Percentiles rank a stretch among this genome's conserved stretches.
Conservation (phyloP, 2,888 invertebrate species). For the Drosophila flavopinicola region DNA sequence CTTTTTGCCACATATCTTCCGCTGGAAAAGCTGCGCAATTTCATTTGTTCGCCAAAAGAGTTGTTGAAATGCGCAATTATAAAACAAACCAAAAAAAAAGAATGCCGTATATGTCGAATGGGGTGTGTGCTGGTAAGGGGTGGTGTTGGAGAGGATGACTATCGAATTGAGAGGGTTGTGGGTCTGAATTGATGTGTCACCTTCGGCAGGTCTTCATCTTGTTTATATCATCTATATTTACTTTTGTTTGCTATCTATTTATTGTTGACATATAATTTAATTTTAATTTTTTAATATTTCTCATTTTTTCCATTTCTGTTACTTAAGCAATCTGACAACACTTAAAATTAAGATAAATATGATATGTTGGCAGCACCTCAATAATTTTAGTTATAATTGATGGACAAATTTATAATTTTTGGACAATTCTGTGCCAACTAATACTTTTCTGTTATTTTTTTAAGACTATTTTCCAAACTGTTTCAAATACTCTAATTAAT, state of each 20-base stretch:
- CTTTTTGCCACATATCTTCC: slow-evolving; percentile 17
- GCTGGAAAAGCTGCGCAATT: slow-evolving; percentile 21
- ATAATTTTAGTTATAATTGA: no score
- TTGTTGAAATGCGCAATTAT: slow-evolving; percentile 54
- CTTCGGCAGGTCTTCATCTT: neutral
- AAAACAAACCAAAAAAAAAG: slow-evolving; percentile 24
- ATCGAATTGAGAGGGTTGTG: neutral
- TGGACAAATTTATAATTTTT: no score
- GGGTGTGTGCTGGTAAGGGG: neutral
- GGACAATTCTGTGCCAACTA: no score
- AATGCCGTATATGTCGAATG: slow-evolving; percentile 30
- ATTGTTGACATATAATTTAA: neutral
- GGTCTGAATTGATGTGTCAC: neutral
- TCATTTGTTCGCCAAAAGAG: slow-evolving; percentile 47
- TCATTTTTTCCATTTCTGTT: no score
- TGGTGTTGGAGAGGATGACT: neutral
- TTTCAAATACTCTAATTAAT: no score
- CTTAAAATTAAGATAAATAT: no score
- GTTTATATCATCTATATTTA: neutral
- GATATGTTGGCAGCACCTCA: no score
- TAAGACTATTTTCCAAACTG: no score
- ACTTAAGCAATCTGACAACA: no score
- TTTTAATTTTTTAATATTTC: neutral
- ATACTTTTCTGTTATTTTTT: no score
- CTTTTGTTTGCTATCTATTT: neutral